These are phyloP conservation scores for Urocyon cinereoargenteus DNA, from an alignment of 2,797 vertebrate species.

Conservation along the genomic window DNA sequence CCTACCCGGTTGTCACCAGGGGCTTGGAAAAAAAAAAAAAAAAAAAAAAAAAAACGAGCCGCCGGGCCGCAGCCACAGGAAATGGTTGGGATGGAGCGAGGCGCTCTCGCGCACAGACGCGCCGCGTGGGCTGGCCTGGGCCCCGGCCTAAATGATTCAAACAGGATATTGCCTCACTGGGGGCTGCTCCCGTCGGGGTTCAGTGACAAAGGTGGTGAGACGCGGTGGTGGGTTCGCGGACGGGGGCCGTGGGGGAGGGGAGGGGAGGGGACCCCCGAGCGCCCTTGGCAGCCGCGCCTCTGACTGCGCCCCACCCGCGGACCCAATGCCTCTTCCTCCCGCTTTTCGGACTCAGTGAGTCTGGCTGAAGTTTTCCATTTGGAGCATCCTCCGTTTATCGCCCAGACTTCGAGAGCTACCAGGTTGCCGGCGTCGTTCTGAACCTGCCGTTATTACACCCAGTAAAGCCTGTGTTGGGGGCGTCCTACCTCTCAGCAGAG, in stretches of 20 bases:
- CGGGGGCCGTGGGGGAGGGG: too few relatives aligned
- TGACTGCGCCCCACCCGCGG: too few relatives aligned
- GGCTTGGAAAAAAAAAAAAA: neutral
- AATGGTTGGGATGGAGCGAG: neutral
- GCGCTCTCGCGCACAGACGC: neutral
- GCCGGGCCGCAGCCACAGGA: neutral
- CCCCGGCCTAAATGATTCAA: slow-evolving; percentile 76
- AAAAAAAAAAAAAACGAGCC: neutral
- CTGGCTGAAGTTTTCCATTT: neutral
- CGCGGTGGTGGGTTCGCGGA: neutral
- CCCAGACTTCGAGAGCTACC: neutral
- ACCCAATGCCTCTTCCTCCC: neutral
- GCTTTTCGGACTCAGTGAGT: neutral
- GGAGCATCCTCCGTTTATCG: neutral
- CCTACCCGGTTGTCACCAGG: accelerated
- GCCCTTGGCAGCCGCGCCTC: neutral
- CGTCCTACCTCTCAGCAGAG: neutral
- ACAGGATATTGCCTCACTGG: slow-evolving; percentile 19
- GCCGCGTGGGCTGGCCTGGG: neutral
- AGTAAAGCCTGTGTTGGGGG: neutral
- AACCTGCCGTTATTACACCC: neutral
- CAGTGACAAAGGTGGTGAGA: slow-evolving; percentile 18
- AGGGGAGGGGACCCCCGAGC: neutral
- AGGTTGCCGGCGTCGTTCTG: neutral
- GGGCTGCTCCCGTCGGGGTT: slow-evolving; percentile 11